Base-by-base conservation (phyloP, 1,140 invertebrate genomes). In the Ganaspis sp. region DNA sequence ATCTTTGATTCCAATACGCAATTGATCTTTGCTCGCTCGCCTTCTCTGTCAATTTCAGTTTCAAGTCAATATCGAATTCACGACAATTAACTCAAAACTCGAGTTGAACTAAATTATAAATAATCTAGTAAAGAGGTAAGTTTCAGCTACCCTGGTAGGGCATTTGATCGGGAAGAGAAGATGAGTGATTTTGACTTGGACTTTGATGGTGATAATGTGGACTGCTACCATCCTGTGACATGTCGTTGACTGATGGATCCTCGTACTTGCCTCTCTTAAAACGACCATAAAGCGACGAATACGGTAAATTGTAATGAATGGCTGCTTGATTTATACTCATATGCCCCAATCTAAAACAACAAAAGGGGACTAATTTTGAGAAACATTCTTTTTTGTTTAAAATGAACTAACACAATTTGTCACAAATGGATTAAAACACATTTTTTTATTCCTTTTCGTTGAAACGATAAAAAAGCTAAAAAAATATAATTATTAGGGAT, bases 261-360 rank as follows among this genome's bases (percentile, higher is more conserved):
- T 91, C 90, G 74, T 93, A 92, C 70, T 92, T 95, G 84, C 95
- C 95, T 19, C 96, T 92, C 87, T 97, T 97, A 89, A 97, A 97
- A 45, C 96, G 93, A 1, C 96, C 96, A 85, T 97, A 97, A 12
- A 97, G 90, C 15, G 96, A 97, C 26, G 96, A 97, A 88, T 97
- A 97, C 26, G 96, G 96, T 82, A 97, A 91, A 90, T 97, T 97
- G 87, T 95, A 97, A 86, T 97, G 96, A 80, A 97, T 97, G n/a
- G 96, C 96, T 69, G 96, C 96, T 91, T 97, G 96, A 90, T 97
- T 98, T 84, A 98, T 97, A 78, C 96, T 97, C 96, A 98, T 97
- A 84, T 97, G 96, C 21, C 96, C 96, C 78, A 96, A 92, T 84
- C 96, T 96, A 87, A n/a, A 92, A 88, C 79, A 58, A 81, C 75